Percentiles rank a stretch among this genome's conserved stretches.
Conservation (phyloP, 1,140 invertebrate species). For the Heterodera carotae region DNA sequence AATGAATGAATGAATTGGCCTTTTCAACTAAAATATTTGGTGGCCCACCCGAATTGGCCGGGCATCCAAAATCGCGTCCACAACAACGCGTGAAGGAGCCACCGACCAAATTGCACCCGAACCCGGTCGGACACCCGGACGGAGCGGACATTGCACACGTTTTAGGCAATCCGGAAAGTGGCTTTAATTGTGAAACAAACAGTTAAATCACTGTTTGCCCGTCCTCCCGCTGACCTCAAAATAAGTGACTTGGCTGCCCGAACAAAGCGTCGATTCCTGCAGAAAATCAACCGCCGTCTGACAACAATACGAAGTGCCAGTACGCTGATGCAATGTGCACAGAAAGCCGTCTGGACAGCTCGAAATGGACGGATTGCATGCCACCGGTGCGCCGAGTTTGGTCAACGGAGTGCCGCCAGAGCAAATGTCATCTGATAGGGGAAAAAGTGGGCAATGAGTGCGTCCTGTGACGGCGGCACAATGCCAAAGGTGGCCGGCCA, state of each 20-base stretch:
- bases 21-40: not conserved
- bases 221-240: conserved; percentile 46
- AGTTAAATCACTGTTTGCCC: conserved; percentile 17
- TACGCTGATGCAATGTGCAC: conserved; percentile 60
- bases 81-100: conserved; percentile 63
- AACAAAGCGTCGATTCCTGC: conserved; percentile 38
- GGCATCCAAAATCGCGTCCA: conserved; percentile 62
- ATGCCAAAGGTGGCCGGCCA: not conserved
- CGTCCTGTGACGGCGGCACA: too few relatives aligned
- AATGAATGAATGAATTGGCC: not conserved
- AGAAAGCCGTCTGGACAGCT: conserved; percentile 64
- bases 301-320: conserved; percentile 65
- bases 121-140: conserved; percentile 57
- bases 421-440: conserved; percentile 57
- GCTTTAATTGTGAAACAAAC: conserved; percentile 16
- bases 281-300: conserved; percentile 43
- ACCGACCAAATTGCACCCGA: conserved; percentile 62
- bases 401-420: conserved; percentile 62
- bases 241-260: conserved; percentile 57
- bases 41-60: conserved; percentile 52
- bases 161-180: conserved; percentile 55
- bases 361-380: conserved; percentile 61
- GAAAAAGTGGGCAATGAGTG: not conserved
- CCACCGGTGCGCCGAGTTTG: conserved; percentile 60
- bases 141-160: conserved; percentile 52